These are phyloP conservation scores for Cyprinus carpio DNA, from an alignment of 2,113 vertebrate species.

Conservation along the genomic window DNA sequence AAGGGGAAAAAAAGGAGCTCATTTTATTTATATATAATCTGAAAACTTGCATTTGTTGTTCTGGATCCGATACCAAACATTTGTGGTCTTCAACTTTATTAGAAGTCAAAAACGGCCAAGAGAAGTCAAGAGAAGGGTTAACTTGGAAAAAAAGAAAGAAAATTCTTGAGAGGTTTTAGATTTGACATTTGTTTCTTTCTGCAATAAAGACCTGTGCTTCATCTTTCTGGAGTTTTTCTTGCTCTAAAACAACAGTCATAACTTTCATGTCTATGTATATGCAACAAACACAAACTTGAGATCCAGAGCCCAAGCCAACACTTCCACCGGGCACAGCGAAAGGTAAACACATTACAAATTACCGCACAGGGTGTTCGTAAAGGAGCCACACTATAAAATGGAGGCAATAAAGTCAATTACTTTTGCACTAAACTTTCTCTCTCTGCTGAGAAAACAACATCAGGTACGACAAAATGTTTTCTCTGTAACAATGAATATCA, in stretches of 20 bases:
- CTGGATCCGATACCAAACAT: not conserved
- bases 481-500: constrained; percentile 70
- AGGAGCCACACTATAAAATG: constrained; percentile 47
- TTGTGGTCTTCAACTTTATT: not conserved
- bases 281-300: constrained; percentile 41
- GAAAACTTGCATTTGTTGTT: not conserved
- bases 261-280: constrained; percentile 38
- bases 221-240: constrained; percentile 20
- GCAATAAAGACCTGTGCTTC: not conserved
- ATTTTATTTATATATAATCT: not conserved
- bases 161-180: constrained; percentile 11
- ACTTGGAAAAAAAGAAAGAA: not conserved
- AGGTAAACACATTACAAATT: constrained; percentile 38
- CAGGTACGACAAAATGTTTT: constrained; percentile 71
- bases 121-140: not conserved
- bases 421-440: constrained; percentile 64
- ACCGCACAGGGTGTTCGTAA: constrained; percentile 41
- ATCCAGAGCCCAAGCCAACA: constrained; percentile 23
- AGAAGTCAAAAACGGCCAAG: not conserved
- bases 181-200: not conserved
- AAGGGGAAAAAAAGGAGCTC: no score
- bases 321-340: constrained; percentile 43
- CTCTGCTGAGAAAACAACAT: constrained; percentile 69
- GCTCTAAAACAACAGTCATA: constrained; percentile 45
- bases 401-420: constrained; percentile 58